Percentiles rank a stretch among this genome's conserved stretches.
Evolutionary conservation across 1,140 invertebrate species (phyloP).

Genomic region (Bombus pascuorum): DNA sequence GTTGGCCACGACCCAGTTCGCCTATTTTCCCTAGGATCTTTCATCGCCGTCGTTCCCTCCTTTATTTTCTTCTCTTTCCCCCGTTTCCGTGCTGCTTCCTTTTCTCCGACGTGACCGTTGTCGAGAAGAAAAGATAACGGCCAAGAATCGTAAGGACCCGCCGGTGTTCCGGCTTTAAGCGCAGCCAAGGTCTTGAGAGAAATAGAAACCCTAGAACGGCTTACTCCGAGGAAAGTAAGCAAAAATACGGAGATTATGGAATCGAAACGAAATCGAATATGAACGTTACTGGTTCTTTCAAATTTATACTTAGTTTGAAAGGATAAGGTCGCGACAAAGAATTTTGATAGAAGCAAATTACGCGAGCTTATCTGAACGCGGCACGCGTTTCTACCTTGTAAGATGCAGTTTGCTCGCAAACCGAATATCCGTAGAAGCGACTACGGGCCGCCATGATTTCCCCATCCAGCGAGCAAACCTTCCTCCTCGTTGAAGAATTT

Average conservation of each 20-base stretch:
- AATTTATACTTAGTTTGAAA: no score
- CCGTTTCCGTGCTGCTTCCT: not conserved
- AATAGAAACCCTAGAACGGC: constrained; percentile 5
- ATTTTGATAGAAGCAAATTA: no score
- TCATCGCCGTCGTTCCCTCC: constrained; percentile 17
- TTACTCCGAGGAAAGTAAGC: not conserved
- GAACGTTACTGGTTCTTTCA: not conserved
- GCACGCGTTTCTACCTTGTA: not conserved
- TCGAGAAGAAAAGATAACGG: constrained; percentile 58
- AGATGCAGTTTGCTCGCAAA: constrained; percentile 13
- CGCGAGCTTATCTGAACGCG: not conserved
- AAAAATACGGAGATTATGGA: not conserved
- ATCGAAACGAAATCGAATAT: not conserved
- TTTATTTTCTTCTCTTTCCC: constrained; percentile 50
- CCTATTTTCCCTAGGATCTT: constrained; percentile 54
- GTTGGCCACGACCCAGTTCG: constrained; percentile 58
- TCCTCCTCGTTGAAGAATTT: not conserved
- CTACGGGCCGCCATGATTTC: not conserved
- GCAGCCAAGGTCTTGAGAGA: not conserved
- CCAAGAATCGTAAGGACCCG: constrained; percentile 40
- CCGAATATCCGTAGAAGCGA: not conserved
- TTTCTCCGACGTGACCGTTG: constrained; percentile 29
- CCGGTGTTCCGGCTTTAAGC: constrained; percentile 6
- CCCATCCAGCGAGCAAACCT: not conserved
- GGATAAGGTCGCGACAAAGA: not conserved